Percentiles rank a stretch among this genome's conserved stretches.
phyloP scores from a whole-genome alignment of 2,113 vertebrate species.

The Bagarius yarrelli region DNA sequence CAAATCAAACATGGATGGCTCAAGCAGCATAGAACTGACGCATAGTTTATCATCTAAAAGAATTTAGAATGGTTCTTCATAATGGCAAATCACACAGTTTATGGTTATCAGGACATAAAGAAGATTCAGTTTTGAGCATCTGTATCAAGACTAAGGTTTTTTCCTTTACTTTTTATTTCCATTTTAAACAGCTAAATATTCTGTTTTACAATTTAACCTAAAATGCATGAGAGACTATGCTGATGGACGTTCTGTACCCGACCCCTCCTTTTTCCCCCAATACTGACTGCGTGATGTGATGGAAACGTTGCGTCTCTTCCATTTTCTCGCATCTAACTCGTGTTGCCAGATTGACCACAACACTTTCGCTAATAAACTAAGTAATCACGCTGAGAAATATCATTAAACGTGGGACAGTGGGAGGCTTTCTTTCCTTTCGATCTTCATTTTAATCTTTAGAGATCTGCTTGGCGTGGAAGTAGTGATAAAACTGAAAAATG shows the following conservation, averaged over 20 bases:
- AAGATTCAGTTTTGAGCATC: background rate
- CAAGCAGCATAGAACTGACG: constrained; percentile 16
- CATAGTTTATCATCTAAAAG: background rate
- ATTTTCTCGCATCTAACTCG: constrained; percentile 34
- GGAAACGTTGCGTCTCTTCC: constrained; percentile 72
- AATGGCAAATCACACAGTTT: background rate
- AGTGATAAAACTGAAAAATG: no score
- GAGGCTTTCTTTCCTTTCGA: no score
- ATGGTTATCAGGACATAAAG: no score
- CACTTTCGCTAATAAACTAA: background rate
- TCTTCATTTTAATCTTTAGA: background rate
- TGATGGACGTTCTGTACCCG: constrained; percentile 46
- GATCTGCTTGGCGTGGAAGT: background rate
- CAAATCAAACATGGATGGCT: constrained; percentile 34
- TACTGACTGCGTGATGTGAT: constrained; percentile 66
- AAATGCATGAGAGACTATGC: constrained; percentile 33
- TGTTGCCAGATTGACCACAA: constrained; percentile 22
- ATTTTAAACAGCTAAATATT: background rate
- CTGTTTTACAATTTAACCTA: constrained; percentile 1
- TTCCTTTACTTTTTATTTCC: background rate
- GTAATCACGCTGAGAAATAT: background rate
- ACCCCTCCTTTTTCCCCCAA: constrained; percentile 53
- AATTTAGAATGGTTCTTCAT: background rate
- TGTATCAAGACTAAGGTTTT: background rate
- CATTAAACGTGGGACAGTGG: no score